Base-by-base conservation (phyloP, 92 coral and sea anemone species). In the Parazoanthus swiftii region DNA sequence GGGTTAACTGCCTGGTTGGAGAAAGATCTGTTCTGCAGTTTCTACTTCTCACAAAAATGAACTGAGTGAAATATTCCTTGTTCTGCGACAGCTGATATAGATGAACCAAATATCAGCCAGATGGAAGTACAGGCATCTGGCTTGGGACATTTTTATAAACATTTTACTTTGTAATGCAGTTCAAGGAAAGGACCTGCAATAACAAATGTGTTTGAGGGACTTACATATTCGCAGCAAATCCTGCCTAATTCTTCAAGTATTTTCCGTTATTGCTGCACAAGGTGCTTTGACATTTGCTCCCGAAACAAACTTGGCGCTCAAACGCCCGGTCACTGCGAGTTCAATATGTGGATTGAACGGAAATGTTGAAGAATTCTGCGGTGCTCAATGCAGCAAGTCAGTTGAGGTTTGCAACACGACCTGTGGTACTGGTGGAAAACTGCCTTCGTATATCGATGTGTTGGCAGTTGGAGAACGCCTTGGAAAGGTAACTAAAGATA, bases 171-270 rank as follows among this genome's bases (percentile, higher is more conserved):
- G 79, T 0, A 74, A 6, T 38, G 6, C 21, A 3, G 48, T 48
- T 25, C 48, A 77, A 23, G 70, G 9, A 18, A 48, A 48, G 46
- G 63, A 78, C 63, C 83, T 79, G 66, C 83, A 76, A 51, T 79
- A 79, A 79, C 83, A 79, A 79, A 79, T 79, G 83, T 79, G 66
- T 79, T 79, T 50, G 37, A 48, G 66, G 25, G 23, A 39, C 66
- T 79, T 79, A 38, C 68, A 36, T 13, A 74, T 63, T 63, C 21
- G 70, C 68, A 51, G 83, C 11, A 79, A 79, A 79, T 79, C 26
- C 42, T 26, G 18, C 67, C 66, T n/a, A 26, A 51, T 51, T 56
- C 83, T 79, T 79, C 83, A 79, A 79, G 66, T 25, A 26, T 3
- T 79, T 79, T 48, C 39, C 20, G 21, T 56, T 4, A 42, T 48